Conservation (phyloP, 2,888 invertebrate species). For the Synanthedon tipuliformis region DNA sequence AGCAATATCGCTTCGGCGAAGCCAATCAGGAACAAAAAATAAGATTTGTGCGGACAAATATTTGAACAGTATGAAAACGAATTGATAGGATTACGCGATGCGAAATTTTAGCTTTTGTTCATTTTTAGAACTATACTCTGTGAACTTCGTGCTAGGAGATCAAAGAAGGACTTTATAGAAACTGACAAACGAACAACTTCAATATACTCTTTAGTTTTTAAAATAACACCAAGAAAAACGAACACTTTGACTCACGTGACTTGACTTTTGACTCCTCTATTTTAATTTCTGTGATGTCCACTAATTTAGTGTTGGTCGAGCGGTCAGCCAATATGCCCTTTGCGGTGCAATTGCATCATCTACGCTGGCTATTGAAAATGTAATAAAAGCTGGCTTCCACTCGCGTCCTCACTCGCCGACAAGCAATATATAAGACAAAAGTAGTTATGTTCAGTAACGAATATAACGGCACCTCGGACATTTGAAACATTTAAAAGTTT, state of each 20-base stretch:
- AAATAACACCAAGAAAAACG: too few species aligned
- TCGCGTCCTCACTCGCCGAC: slow-evolving; percentile 3
- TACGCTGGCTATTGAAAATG: slow-evolving; percentile 16
- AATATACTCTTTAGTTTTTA: too few species aligned
- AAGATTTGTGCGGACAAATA: slow-evolving; percentile 8
- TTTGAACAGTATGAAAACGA: neutral
- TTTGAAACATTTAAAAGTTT: too few species aligned
- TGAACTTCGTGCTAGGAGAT: too few species aligned
- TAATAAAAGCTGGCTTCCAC: slow-evolving; percentile 17
- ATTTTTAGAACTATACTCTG: too few species aligned
- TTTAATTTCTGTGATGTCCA: neutral
- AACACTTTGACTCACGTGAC: too few species aligned
- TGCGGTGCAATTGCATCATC: slow-evolving; percentile 5
- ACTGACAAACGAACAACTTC: too few species aligned
- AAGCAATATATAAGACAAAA: too few species aligned
- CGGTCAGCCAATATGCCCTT: slow-evolving; percentile 4
- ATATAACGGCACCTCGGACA: too few species aligned
- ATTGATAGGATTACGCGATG: neutral
- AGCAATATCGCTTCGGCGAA: slow-evolving; percentile 3
- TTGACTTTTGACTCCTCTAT: too few species aligned
- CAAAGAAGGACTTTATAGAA: too few species aligned
- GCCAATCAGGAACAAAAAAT: slow-evolving; percentile 13
- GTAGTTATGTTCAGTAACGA: too few species aligned
- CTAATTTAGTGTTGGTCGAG: slow-evolving; percentile 7
- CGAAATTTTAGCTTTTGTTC: neutral